Evolutionary conservation across 2,797 vertebrate genomes (phyloP).

Genomic region (Phoeniculus purpureus): DNA sequence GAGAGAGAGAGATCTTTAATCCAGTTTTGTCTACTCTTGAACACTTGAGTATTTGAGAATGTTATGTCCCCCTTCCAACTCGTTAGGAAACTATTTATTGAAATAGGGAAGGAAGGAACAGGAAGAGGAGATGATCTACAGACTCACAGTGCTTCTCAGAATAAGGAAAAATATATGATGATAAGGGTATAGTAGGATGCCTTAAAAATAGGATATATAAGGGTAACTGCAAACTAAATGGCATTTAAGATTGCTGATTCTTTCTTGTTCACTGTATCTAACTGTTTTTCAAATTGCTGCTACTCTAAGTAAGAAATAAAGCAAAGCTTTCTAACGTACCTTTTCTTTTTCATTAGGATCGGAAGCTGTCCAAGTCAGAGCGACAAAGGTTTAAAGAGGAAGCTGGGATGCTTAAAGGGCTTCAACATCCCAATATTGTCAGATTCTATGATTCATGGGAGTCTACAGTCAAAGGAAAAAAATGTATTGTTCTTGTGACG

Average conservation of each 20-base stretch:
- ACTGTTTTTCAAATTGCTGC: not conserved
- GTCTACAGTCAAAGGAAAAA: slow-evolving; percentile 95
- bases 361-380: slow-evolving; percentile 95
- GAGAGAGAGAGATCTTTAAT: not conserved
- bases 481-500: slow-evolving; percentile 97
- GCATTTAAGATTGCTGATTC: not conserved
- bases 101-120: not conserved
- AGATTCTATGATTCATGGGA: slow-evolving; percentile 99
- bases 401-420: slow-evolving; percentile 97
- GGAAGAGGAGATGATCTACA: not conserved
- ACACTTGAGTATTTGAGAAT: not conserved
- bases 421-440: slow-evolving; percentile 99
- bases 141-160: not conserved
- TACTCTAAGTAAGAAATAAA: not conserved
- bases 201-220: not conserved
- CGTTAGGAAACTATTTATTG: not conserved
- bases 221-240: not conserved
- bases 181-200: not conserved
- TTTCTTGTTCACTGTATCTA: not conserved
- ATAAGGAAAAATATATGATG: not conserved
- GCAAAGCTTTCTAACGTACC: not conserved
- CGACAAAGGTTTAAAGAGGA: slow-evolving; percentile 98
- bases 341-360: slow-evolving; percentile 83
- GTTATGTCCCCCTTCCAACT: not conserved
- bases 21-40: not conserved